Percentiles rank a stretch among this genome's conserved stretches.
These are phyloP conservation scores for Tethea ocularis DNA, from an alignment of 2,888 invertebrate species.

Conservation along the genomic window DNA sequence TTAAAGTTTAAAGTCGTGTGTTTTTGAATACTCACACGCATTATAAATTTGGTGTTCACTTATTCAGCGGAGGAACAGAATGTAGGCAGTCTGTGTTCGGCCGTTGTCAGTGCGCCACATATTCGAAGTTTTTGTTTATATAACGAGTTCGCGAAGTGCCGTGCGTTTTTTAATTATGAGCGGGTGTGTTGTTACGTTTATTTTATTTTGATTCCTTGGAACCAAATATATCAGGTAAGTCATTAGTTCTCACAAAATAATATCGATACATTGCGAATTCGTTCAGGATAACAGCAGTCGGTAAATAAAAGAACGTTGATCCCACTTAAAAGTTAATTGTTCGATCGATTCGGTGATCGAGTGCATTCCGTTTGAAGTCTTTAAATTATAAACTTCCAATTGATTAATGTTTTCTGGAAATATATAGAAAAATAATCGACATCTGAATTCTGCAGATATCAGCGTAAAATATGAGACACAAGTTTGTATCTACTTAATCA, in stretches of 20 bases:
- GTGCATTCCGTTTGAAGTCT: slow-evolving; percentile 36
- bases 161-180: slow-evolving; percentile 48
- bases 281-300: slow-evolving; percentile 47
- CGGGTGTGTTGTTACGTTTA: slow-evolving; percentile 35
- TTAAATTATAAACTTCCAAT: slow-evolving; percentile 15
- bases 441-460: neutral
- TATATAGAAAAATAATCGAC: neutral
- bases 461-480: neutral
- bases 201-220: slow-evolving; percentile 22
- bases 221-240: slow-evolving; percentile 35
- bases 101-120: slow-evolving; percentile 45
- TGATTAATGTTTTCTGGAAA: neutral
- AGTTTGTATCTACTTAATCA: slow-evolving; percentile 15
- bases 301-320: slow-evolving; percentile 71
- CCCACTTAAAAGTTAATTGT: slow-evolving; percentile 73
- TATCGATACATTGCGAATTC: slow-evolving; percentile 53
- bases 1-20: slow-evolving; percentile 41
- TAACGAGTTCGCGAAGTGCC: slow-evolving; percentile 49
- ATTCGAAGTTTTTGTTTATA: slow-evolving; percentile 23
- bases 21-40: slow-evolving; percentile 30
- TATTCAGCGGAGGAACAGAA: slow-evolving; percentile 29
- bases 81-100: slow-evolving; percentile 53
- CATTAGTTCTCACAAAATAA: slow-evolving; percentile 13
- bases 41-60: slow-evolving; percentile 33
- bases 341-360: slow-evolving; percentile 58